These are phyloP conservation scores for Theretra japonica DNA, from an alignment of 2,888 invertebrate genomes.

Conservation along the genomic window DNA sequence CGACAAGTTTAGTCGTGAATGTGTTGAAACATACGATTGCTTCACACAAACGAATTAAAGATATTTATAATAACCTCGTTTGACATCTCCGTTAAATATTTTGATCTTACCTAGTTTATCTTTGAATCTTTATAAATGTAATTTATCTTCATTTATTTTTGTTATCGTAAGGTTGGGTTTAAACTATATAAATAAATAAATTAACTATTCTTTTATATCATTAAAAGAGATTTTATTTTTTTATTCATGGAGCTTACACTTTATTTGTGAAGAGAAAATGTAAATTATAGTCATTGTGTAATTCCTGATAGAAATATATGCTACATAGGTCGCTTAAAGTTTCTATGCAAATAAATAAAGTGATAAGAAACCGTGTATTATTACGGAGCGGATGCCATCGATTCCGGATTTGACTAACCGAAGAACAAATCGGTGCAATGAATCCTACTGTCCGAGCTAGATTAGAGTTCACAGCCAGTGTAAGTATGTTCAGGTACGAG, in stretches of 20 bases:
- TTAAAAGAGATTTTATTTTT: constrained; percentile 73
- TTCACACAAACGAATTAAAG: neutral
- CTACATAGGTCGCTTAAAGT: constrained; percentile 71
- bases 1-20: neutral
- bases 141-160: constrained; percentile 27
- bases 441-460: neutral
- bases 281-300: constrained; percentile 74
- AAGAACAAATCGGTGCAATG: neutral
- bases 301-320: constrained; percentile 60
- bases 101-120: constrained; percentile 27
- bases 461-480: constrained; percentile 9
- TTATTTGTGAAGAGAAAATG: constrained; percentile 73
- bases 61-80: constrained; percentile 27
- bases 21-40: constrained; percentile 9
- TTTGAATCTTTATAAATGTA: constrained; percentile 28
- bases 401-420: constrained; percentile 32
- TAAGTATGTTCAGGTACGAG: constrained; percentile 19
- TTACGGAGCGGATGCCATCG: constrained; percentile 47
- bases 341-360: constrained; percentile 75
- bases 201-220: constrained; percentile 68
- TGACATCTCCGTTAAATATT: constrained; percentile 14
- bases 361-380: constrained; percentile 59
- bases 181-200: constrained; percentile 61
- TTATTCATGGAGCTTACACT: constrained; percentile 69
- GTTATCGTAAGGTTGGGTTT: constrained; percentile 28